phyloP scores from a whole-genome alignment of 2,113 vertebrate species.

The Tetrax tetrax region DNA sequence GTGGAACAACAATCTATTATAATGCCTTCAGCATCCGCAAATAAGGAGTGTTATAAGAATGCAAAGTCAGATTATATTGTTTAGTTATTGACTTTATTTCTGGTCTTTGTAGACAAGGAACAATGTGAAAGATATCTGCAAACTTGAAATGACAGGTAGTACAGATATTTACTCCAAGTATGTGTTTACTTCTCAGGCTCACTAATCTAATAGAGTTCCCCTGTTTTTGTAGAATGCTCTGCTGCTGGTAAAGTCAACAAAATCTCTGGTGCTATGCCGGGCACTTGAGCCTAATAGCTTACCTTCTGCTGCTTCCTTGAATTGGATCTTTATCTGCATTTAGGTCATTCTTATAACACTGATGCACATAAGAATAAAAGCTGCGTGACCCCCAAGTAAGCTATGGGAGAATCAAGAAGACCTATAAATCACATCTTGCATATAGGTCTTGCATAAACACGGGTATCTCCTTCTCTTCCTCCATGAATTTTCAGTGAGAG shows the following conservation, averaged over 20 bases:
- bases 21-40: background rate
- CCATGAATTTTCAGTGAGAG: background rate
- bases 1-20: background rate
- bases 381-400: background rate
- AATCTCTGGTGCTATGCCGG: background rate
- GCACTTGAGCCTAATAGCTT: background rate
- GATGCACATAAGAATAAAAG: background rate
- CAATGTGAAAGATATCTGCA: background rate
- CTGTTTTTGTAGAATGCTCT: background rate
- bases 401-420: background rate
- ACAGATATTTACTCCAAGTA: background rate
- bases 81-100: background rate
- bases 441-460: background rate
- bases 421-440: background rate
- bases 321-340: background rate
- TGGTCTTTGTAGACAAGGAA: background rate
- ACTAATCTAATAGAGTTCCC: background rate
- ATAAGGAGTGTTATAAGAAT: background rate
- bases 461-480: background rate
- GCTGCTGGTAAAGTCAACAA: background rate
- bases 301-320: background rate
- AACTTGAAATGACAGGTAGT: background rate
- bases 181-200: background rate
- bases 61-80: background rate
- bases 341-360: background rate